Base-by-base conservation (phyloP, 2,888 invertebrate genomes). In the Drosophila greeni region DNA sequence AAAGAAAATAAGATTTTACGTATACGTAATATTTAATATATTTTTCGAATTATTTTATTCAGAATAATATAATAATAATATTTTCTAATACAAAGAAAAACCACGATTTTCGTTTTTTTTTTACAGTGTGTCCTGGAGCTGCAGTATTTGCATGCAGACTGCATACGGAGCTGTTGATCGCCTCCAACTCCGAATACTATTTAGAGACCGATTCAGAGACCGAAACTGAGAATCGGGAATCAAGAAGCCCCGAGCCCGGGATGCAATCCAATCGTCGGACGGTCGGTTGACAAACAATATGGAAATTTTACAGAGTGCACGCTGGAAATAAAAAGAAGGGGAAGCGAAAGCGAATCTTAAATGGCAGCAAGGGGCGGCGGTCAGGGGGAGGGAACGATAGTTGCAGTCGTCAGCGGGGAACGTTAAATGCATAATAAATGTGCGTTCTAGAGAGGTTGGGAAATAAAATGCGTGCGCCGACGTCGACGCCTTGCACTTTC, bases 381-480 rank as follows among this genome's bases (percentile, higher is more conserved):
- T 2, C 14, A 11, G n/a, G 36, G 18, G 45, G 7, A 3, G 12
- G 33, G 9, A 16, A 23, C 43, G 54, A 66, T 56, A 66, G 67
- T 61, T 75, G 72, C 67, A 75, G 54, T 56, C 61, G 76, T 68
- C 71, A 65, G 70, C 72, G 20, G 53, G 70, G 45, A 75, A 83
- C 85, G 85, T 77, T 83, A 81, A 85, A 81, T 83, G 85, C 84
- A 85, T 81, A 85, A 85, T 81, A 83, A 81, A 85, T 81, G 73
- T 66, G 75, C 57, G 66, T 70, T 76, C 66, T 75, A 68, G 73
- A 66, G 69, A 66, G 68, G 58, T 72, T 72, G 58, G 58, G 49
- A 51, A 59, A 77, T 70, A 73, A 73, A 75, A 82, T 79, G 84
- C 82, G 74, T 79, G 72, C 74, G 59, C 65, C 73, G 79, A 66